Base-by-base conservation (phyloP, 2,113 vertebrate genomes). In the Uria aalge region DNA sequence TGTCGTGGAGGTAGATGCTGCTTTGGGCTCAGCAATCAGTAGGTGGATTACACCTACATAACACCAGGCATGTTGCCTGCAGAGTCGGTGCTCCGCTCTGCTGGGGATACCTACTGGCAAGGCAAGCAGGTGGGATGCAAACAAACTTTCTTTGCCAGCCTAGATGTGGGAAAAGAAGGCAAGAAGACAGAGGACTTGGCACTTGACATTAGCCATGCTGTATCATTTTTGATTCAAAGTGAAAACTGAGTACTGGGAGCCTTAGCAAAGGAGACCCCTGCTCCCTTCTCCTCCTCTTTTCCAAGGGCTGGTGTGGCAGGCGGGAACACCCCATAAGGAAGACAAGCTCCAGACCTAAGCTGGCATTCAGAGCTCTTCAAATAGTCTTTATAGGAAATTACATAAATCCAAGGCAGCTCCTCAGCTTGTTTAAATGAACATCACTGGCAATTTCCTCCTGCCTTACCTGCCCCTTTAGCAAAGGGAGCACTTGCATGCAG, bases 191-290 rank as follows among this genome's bases (percentile, higher is more conserved):
- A 84, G 23, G 18, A 38, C 29, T 53, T 56, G 5, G 30, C 1
- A 0, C 11, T 63, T 60, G 45, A 59, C 12, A 63, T 55, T 47
- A 38, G 22, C 78, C 38, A 71, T 0, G 0, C 40, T 50, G n/a
- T 29, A 74, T 59, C 38, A 32, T 45, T 92, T 90, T 36, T 90
- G 23, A 79, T 27, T 56, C 48, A 23, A 75, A 79, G 20, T 13
- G 24, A 90, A 87, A 36, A 29, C 9, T 11, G 19, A 85, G 22
- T n/a, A 21, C 34, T 32, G 43, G 40, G 24, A 85, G 27, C 14
- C 12, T 53, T 60, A 45, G 48, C 23, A 76, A 88, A 69, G 72
- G 32, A 76, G 40, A 48, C 20, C 18, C 38, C 53, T 50, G 6
- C n/a, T 38, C 5, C 75, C 27, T 53, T 59, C 63, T 45, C 15